phyloP scores from a whole-genome alignment of 1,140 invertebrate species.

The Sinella curviseta region DNA sequence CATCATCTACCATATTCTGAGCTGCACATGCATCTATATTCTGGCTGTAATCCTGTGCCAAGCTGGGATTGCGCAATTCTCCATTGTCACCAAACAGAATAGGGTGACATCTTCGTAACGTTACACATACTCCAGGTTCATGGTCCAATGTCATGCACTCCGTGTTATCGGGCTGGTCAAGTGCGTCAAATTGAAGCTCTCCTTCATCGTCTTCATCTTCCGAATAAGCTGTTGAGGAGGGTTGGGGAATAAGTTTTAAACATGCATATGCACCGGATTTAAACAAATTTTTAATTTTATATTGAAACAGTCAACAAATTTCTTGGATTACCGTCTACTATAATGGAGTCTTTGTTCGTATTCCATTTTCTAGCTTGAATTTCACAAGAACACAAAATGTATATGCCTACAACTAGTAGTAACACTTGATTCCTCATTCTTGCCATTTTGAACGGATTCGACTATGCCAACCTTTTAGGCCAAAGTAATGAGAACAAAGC shows the following conservation, averaged over 20 bases:
- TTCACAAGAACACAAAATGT: neutral
- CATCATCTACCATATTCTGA: conserved; percentile 10
- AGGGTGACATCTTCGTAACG: conserved; percentile 33
- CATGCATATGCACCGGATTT: neutral
- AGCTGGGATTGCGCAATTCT: conserved; percentile 29
- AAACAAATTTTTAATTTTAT: neutral
- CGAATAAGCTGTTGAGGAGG: neutral
- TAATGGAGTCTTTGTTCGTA: conserved; percentile 39
- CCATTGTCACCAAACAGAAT: conserved; percentile 37
- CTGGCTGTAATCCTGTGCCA: conserved; percentile 27
- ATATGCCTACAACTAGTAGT: neutral
- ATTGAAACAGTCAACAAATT: neutral
- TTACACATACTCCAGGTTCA: conserved; percentile 33
- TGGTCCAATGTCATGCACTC: conserved; percentile 32
- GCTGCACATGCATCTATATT: neutral
- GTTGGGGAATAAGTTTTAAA: neutral
- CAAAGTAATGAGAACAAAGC: too few species aligned
- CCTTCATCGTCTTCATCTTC: conserved; percentile 26
- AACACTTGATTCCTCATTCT: neutral
- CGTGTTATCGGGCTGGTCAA: neutral
- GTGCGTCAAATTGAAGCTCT: conserved; percentile 19
- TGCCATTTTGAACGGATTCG: too few species aligned
- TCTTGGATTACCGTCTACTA: conserved; percentile 40
- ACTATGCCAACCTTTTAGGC: too few species aligned
- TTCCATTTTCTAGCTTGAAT: conserved; percentile 30